Evolutionary conservation across 2,113 vertebrate genomes (phyloP).

Genomic region (Passer montanus): DNA sequence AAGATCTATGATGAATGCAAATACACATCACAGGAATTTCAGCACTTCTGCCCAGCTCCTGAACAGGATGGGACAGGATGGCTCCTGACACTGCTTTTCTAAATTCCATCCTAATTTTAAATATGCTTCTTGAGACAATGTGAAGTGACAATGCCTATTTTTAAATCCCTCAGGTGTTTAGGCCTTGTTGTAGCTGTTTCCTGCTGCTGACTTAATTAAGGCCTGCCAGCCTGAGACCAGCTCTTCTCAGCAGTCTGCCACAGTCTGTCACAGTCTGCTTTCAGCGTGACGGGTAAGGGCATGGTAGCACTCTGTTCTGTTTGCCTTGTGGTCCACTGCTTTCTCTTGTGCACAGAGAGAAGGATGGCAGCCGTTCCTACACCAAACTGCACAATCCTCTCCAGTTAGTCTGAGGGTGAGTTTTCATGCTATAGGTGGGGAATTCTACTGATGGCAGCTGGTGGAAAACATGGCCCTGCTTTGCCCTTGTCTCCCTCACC

Average conservation of each 20-base stretch:
- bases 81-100: background rate
- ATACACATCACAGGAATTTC: background rate
- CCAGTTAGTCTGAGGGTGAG: background rate
- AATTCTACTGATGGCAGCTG: background rate
- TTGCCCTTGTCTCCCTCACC: background rate
- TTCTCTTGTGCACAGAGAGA: background rate
- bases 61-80: background rate
- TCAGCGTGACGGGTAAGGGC: rapidly evolving
- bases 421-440: background rate
- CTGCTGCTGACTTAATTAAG: constrained; percentile 22
- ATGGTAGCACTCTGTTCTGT: background rate
- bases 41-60: background rate
- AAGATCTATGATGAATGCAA: background rate
- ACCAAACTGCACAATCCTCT: background rate
- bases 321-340: background rate
- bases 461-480: background rate
- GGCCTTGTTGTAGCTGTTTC: background rate
- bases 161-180: background rate
- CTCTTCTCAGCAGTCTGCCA: background rate
- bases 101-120: background rate
- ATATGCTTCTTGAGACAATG: background rate
- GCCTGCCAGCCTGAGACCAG: background rate
- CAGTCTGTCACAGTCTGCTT: background rate
- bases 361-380: background rate
- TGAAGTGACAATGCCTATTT: background rate